phyloP scores from a whole-genome alignment of 1,140 invertebrate genomes.

The Pseudachorutes palmiensis region DNA sequence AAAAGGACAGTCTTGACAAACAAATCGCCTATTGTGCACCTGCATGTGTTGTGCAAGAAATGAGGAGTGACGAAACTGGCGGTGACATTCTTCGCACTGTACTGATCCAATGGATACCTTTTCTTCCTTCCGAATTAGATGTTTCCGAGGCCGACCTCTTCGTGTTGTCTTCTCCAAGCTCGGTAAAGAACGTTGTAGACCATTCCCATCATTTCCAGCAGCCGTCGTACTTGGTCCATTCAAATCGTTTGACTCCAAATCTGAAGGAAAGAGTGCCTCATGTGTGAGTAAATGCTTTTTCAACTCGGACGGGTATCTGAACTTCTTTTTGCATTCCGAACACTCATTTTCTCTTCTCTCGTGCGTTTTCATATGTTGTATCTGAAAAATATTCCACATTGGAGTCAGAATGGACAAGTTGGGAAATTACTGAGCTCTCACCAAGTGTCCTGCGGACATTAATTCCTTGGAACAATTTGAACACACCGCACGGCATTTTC shows the following conservation, averaged over 20 bases:
- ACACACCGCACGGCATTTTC: too few relatives aligned
- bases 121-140: not conserved
- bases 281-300: not conserved
- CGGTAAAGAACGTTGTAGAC: too few relatives aligned
- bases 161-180: too few relatives aligned
- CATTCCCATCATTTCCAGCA: too few relatives aligned
- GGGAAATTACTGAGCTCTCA: too few relatives aligned
- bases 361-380: conserved; percentile 5
- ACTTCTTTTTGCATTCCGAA: not conserved
- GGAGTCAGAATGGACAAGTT: too few relatives aligned
- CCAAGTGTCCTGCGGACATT: not conserved
- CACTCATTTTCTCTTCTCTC: not conserved
- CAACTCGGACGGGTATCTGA: not conserved
- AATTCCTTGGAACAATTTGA: too few relatives aligned
- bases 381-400: not conserved
- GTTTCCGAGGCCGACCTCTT: not conserved
- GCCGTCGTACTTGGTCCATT: too few relatives aligned
- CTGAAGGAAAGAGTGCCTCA: too few relatives aligned
- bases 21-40: not conserved
- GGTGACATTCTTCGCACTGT: not conserved
- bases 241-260: too few relatives aligned
- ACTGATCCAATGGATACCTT: not conserved
- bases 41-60: not conserved
- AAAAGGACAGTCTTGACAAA: not conserved
- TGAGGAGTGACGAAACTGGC: not conserved